Evolutionary conservation across 2,888 invertebrate species (phyloP).

Genomic region (Limnephilus auricula): DNA sequence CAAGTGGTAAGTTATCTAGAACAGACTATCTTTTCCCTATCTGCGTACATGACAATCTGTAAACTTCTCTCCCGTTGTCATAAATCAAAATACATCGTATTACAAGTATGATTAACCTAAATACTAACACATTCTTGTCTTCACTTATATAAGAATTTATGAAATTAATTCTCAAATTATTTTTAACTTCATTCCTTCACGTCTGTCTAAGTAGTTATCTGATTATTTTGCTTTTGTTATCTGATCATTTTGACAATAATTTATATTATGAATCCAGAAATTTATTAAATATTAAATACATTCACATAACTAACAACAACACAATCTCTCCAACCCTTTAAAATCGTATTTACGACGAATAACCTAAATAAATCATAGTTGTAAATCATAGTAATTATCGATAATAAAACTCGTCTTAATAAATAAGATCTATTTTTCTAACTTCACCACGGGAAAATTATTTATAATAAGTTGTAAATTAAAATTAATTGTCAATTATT

Average conservation of each 20-base stretch:
- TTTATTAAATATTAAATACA: too few relatives aligned
- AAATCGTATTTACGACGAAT: neutral
- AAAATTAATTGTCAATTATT: neutral
- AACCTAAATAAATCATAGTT: neutral
- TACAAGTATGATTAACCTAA: too few relatives aligned
- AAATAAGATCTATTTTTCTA: neutral
- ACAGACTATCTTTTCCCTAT: neutral
- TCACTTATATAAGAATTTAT: too few relatives aligned
- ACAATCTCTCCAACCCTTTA: neutral
- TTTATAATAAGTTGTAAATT: too few relatives aligned
- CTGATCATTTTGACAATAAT: neutral
- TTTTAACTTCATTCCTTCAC: neutral
- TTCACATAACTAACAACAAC: neutral
- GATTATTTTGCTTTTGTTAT: neutral
- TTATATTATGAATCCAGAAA: too few relatives aligned
- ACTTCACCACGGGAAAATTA: neutral
- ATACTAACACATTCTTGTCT: too few relatives aligned
- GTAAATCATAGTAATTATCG: neutral
- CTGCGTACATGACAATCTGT: neutral
- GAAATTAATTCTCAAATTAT: neutral
- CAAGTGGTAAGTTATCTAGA: slow-evolving; percentile 79
- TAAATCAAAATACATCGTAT: neutral
- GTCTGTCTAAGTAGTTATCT: neutral
- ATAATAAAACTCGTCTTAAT: neutral
- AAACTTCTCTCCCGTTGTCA: neutral